Evolutionary conservation across 2,113 vertebrate species (phyloP), one percentile per base, ranked within the genome.

Genomic region (Coptodon bakossiorum): DNA sequence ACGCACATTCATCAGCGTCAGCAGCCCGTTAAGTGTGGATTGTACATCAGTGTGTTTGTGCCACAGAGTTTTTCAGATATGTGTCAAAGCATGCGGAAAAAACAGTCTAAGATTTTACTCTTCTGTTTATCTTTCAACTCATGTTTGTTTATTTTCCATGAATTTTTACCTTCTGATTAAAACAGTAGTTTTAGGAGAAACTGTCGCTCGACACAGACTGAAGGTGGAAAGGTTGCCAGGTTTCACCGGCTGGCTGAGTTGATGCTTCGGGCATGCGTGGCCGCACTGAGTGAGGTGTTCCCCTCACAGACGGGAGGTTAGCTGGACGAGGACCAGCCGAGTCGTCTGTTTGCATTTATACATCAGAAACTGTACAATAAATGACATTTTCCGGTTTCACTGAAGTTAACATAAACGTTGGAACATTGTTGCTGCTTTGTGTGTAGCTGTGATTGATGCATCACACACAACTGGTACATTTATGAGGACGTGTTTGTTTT

Each of bases 11-110:
- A 76, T 6, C 9, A 10, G 22, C 8, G 3, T 27, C 68, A 45
- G 22, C 43, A 16, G 9, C 40, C 34, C 0, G 4, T 45, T 17
- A 73, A 1, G 13, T 24, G 8, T 71, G 16, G n/a, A 6, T 1
- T 3, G 66, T 43, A 71, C 66, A 10, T 22, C 45, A 16, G 22
- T 63, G 59, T 63, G 59, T 63, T 63, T 3, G 16, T 63, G 59
- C 29, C 9, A 0, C 54, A 56, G 5, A 61, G 29, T 3, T 61
- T 34, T 61, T 34, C 29, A 63, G 59, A 66, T n/a, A 1, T 0
- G 17, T n/a, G 61, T 12, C 10, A 38, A 36, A 66, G 4, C 61
- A 66, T 36, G 22, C 0, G 3, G 11, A 56, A 24, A 7, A 24
- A 27, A 43, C 7, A 36, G 36, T 36, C 11, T 12, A 43, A 43